phyloP scores from a whole-genome alignment of 2,797 vertebrate genomes.

The Cossypha polioptera region DNA sequence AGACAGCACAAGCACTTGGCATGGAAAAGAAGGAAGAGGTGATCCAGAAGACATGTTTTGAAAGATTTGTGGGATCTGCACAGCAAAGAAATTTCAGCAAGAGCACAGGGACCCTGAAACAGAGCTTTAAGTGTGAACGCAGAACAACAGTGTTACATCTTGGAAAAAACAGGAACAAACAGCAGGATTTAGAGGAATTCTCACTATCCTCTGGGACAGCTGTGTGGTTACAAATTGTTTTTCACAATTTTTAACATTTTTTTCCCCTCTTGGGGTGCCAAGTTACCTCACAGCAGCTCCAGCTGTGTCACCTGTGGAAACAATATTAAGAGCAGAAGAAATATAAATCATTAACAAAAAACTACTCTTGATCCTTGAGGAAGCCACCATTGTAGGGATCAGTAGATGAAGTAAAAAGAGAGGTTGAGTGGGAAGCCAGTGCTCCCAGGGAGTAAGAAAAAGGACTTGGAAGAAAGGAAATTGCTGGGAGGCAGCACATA shows the following conservation, averaged over 20 bases:
- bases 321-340: neutral
- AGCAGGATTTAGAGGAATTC: neutral
- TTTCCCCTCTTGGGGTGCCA: neutral
- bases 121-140: neutral
- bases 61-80: neutral
- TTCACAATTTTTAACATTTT: neutral
- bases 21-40: neutral
- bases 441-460: neutral
- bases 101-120: neutral
- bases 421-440: neutral
- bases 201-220: neutral
- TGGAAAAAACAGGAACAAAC: neutral
- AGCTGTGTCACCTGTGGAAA: neutral
- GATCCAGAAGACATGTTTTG: neutral
- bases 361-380: neutral
- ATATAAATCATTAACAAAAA: conserved; percentile 17
- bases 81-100: neutral
- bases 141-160: neutral
- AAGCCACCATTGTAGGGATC: neutral
- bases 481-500: conserved; percentile 12
- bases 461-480: conserved; percentile 36
- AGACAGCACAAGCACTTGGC: neutral
- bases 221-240: neutral
- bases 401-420: neutral
- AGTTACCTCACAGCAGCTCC: neutral